Conservation (phyloP, 2,113 vertebrate species). For the Collichthys lucidus region DNA sequence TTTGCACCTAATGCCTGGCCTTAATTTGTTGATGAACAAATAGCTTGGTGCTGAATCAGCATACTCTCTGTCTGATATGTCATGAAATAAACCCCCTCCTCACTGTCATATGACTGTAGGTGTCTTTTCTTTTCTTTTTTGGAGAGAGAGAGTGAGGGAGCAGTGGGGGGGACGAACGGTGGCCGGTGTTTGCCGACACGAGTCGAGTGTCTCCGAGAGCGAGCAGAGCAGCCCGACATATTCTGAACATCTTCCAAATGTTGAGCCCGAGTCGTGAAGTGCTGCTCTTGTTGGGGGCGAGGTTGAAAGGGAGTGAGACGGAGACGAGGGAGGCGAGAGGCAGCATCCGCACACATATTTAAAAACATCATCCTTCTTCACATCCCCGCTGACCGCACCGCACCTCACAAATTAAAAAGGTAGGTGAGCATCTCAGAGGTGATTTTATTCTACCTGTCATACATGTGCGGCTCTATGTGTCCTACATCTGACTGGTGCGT, state of each 20-base stretch:
- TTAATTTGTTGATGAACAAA: not conserved
- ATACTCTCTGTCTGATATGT: not conserved
- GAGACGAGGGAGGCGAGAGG: constrained; percentile 47
- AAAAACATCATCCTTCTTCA: constrained; percentile 9
- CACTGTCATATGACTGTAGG: constrained; percentile 34
- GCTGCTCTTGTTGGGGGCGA: constrained; percentile 74
- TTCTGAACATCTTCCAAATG: constrained; percentile 79
- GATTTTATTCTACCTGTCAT: constrained; percentile 14
- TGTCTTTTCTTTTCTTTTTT: not conserved
- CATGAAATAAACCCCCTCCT: not conserved
- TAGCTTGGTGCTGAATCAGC: constrained; percentile 2
- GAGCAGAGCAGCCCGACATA: constrained; percentile 66
- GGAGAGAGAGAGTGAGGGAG: no score
- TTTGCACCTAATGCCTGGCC: not conserved
- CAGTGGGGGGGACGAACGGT: not conserved
- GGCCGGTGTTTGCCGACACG: constrained; percentile 75
- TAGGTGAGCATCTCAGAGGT: constrained; percentile 30
- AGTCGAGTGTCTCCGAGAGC: constrained; percentile 78
- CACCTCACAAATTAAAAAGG: constrained; percentile 25
- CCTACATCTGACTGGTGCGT: constrained; percentile 40
- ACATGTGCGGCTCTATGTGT: constrained; percentile 15
- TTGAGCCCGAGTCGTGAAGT: constrained; percentile 76
- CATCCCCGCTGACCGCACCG: constrained; percentile 43
- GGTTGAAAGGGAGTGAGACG: constrained; percentile 64
- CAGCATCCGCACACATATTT: constrained; percentile 28